phyloP scores from a whole-genome alignment of 2,888 invertebrate genomes.

The Exocentrus adspersus region DNA sequence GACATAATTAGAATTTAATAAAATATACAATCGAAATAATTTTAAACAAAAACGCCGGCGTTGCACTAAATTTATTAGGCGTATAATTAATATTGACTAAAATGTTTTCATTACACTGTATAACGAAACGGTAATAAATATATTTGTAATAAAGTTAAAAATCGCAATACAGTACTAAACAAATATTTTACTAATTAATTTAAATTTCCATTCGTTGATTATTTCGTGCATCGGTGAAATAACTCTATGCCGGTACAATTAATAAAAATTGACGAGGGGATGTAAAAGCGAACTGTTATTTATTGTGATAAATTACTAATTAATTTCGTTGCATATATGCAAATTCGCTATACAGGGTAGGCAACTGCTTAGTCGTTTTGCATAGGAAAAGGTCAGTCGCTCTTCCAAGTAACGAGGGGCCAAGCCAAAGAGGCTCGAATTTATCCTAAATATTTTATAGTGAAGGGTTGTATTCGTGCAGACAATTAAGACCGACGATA shows the following conservation, averaged over 20 bases:
- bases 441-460: conserved; percentile 55
- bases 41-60: not conserved
- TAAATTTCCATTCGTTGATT: not conserved
- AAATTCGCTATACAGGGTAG: too few species aligned
- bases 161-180: not conserved
- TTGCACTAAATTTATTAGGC: not conserved
- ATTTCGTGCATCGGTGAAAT: not conserved
- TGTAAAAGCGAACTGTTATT: not conserved
- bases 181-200: not conserved
- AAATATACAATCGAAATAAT: not conserved
- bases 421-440: conserved; percentile 48
- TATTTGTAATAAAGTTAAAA: not conserved
- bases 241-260: not conserved
- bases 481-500: conserved; percentile 58
- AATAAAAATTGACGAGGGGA: not conserved
- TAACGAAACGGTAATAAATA: not conserved
- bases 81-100: not conserved
- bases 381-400: too few species aligned
- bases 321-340: not conserved
- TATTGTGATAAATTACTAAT: not conserved
- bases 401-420: too few species aligned
- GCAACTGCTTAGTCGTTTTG: too few species aligned
- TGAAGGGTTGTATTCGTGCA: conserved; percentile 54
- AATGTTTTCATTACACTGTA: not conserved
- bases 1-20: not conserved